phyloP scores from a whole-genome alignment of 2,113 vertebrate genomes.

The Cebidichthys violaceus region DNA sequence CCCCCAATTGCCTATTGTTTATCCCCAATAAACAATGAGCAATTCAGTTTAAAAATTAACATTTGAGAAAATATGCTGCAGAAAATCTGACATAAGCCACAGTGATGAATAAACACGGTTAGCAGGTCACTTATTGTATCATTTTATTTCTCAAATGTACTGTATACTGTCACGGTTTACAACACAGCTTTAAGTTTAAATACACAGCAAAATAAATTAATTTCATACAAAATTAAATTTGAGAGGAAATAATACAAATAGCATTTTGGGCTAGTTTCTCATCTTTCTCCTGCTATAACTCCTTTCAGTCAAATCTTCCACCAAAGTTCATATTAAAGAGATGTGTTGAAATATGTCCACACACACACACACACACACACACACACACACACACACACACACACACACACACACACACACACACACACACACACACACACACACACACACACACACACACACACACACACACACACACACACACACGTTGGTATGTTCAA shows the following conservation, averaged over 20 bases:
- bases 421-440: neutral
- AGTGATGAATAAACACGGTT: neutral
- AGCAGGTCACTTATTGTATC: constrained; percentile 8
- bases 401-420: neutral
- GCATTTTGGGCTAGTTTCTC: neutral
- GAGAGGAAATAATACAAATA: constrained; percentile 34
- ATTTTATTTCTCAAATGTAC: constrained; percentile 77
- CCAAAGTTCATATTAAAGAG: neutral
- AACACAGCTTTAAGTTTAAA: constrained; percentile 71
- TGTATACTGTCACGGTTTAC: constrained; percentile 77
- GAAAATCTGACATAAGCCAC: neutral
- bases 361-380: neutral
- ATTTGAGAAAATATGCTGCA: neutral
- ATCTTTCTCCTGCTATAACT: constrained; percentile 1
- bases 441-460: neutral
- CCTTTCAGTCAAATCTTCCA: constrained; percentile 22
- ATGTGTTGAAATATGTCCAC: too few species aligned
- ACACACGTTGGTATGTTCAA: neutral
- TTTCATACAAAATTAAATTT: constrained; percentile 75
- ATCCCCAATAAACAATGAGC: neutral
- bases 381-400: neutral
- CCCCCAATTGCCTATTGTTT: too few species aligned
- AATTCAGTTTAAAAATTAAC: neutral
- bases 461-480: neutral
- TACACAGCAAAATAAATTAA: constrained; percentile 74